phyloP scores from a whole-genome alignment of 2,888 invertebrate genomes.

The Diarsia rubi region DNA sequence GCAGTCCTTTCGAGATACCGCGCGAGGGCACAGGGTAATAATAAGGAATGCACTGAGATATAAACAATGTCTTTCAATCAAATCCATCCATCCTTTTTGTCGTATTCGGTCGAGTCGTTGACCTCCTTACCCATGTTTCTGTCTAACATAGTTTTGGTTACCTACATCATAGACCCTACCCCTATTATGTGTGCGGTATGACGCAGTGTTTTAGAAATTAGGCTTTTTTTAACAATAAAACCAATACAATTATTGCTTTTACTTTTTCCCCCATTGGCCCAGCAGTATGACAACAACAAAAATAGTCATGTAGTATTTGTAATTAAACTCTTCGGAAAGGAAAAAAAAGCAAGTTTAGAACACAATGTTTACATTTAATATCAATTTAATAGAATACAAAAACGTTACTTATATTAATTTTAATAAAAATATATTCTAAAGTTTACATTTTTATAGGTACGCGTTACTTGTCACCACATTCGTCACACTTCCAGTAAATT shows the following conservation, averaged over 20 bases:
- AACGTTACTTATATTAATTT: background rate
- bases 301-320: background rate
- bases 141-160: background rate
- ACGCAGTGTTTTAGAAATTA: background rate
- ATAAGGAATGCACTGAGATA: too few species aligned
- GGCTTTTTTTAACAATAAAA: background rate
- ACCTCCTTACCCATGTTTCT: background rate
- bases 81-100: background rate
- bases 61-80: background rate
- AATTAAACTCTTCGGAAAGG: background rate
- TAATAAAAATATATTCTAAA: background rate
- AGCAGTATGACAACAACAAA: background rate
- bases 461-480: too few species aligned
- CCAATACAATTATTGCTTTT: too few species aligned
- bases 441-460: background rate
- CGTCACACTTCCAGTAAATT: conserved; percentile 3
- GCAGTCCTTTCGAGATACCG: too few species aligned
- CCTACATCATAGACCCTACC: background rate
- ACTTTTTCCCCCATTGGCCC: background rate
- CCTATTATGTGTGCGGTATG: background rate
- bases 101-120: background rate
- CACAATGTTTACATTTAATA: conserved; percentile 25
- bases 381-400: conserved; percentile 5
- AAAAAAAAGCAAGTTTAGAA: conserved; percentile 11
- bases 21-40: background rate